Evolutionary conservation across 1,140 invertebrate species (phyloP).

Genomic region (Lanistes nyassanus): DNA sequence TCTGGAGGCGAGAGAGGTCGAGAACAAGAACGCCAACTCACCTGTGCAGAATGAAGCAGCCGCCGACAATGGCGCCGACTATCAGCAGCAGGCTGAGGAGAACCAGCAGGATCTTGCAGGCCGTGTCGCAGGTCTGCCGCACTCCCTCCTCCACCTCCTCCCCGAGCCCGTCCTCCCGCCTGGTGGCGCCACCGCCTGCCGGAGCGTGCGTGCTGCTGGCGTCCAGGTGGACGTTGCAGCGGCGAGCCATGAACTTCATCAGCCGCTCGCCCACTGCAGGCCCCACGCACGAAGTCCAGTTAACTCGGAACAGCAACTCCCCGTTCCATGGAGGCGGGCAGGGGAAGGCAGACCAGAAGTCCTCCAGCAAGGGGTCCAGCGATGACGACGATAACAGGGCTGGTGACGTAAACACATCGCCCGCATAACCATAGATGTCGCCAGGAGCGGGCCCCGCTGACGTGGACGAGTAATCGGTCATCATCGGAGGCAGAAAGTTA

Average conservation of each 20-base stretch:
- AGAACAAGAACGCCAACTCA: background rate
- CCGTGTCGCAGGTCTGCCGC: constrained; percentile 13
- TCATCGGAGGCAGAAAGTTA: no score
- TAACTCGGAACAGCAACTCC: constrained; percentile 29
- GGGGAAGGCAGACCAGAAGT: constrained; percentile 36
- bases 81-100: constrained; percentile 18
- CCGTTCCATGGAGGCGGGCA: constrained; percentile 39
- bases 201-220: background rate
- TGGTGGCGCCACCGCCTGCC: background rate
- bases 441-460: no score
- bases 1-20: no score
- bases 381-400: background rate
- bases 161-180: background rate
- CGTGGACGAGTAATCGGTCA: no score
- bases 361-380: constrained; percentile 30
- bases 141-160: constrained; percentile 14
- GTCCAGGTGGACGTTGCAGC: constrained; percentile 31
- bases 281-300: constrained; percentile 34
- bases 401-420: background rate
- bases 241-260: constrained; percentile 30
- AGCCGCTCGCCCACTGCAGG: constrained; percentile 28
- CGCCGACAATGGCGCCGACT: background rate
- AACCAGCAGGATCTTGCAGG: constrained; percentile 18
- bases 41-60: constrained; percentile 14
- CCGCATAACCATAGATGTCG: no score